phyloP scores from a whole-genome alignment of 1,140 invertebrate species.

The Scaptomyza pallida region DNA sequence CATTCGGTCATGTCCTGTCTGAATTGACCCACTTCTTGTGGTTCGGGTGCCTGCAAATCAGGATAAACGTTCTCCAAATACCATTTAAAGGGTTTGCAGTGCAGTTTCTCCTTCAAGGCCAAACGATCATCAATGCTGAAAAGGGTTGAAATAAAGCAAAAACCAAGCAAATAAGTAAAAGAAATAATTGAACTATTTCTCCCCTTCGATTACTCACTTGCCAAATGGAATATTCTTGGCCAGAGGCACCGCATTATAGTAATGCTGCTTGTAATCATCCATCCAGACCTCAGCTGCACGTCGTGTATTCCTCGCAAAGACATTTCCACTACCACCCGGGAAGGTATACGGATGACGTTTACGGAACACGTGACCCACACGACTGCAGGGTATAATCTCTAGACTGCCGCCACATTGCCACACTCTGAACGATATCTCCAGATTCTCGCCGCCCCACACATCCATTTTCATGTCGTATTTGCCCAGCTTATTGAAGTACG shows the following conservation, averaged over 20 bases:
- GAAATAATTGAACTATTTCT: background rate
- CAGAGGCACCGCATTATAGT: constrained; percentile 93
- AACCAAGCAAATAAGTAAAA: constrained; percentile 4
- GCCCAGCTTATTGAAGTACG: constrained; percentile 96
- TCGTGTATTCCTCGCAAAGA: constrained; percentile 94
- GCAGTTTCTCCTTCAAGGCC: constrained; percentile 91
- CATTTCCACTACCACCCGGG: constrained; percentile 95
- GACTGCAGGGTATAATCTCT: constrained; percentile 97
- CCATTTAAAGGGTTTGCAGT: constrained; percentile 98
- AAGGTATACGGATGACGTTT: constrained; percentile 98
- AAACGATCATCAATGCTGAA: constrained; percentile 93
- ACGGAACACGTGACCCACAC: constrained; percentile 94
- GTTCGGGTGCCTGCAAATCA: constrained; percentile 91
- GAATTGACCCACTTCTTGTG: constrained; percentile 86
- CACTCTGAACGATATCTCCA: constrained; percentile 89
- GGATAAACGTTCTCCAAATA: constrained; percentile 98
- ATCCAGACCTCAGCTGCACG: constrained; percentile 98
- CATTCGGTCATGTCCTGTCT: constrained; percentile 93
- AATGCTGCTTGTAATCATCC: constrained; percentile 97
- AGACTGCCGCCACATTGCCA: constrained; percentile 98
- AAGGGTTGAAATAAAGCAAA: constrained; percentile 47
- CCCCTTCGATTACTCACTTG: constrained; percentile 89
- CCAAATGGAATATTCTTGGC: constrained; percentile 94
- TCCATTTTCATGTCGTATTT: constrained; percentile 99
- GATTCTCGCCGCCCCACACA: constrained; percentile 91